Conservation (phyloP, 1,140 invertebrate species). For the Adoxophyes honmai region DNA sequence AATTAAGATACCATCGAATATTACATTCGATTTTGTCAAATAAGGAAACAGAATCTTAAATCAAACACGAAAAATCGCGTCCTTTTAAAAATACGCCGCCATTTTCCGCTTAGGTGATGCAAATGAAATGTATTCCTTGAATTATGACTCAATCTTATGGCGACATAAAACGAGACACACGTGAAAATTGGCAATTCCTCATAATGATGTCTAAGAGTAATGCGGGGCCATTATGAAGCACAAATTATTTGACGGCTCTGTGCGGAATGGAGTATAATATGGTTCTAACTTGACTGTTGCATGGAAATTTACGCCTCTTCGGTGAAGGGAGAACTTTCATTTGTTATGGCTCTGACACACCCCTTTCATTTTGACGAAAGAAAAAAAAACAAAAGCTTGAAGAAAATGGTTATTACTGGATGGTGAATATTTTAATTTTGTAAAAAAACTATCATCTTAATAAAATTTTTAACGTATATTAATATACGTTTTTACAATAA, state of each 20-base stretch:
- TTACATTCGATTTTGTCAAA: too few species aligned
- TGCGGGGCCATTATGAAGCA: conserved; percentile 21
- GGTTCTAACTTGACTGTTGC: background rate
- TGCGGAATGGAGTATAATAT: conserved; percentile 3
- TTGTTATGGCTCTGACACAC: too few species aligned
- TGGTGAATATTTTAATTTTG: too few species aligned
- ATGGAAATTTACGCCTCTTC: too few species aligned
- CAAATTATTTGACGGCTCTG: conserved; percentile 19
- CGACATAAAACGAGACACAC: conserved; percentile 61
- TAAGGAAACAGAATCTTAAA: background rate
- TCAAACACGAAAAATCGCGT: conserved; percentile 20
- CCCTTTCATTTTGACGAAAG: too few species aligned
- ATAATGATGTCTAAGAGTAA: conserved; percentile 60
- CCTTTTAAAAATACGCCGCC: conserved; percentile 35
- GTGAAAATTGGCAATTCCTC: conserved; percentile 73
- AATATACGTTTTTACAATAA: too few species aligned
- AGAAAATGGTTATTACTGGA: too few species aligned
- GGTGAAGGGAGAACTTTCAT: too few species aligned
- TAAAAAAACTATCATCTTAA: too few species aligned
- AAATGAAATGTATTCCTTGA: conserved; percentile 55
- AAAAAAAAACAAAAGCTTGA: too few species aligned
- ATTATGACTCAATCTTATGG: conserved; percentile 67
- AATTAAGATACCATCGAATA: too few species aligned
- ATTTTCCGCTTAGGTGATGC: conserved; percentile 49
- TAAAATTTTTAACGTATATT: too few species aligned